Evolutionary conservation across 30 jellyfish, hydroid and myxozoan genomes (phyloP), one percentile per base, ranked within the genome.

Genomic region (Sanderia malayensis): DNA sequence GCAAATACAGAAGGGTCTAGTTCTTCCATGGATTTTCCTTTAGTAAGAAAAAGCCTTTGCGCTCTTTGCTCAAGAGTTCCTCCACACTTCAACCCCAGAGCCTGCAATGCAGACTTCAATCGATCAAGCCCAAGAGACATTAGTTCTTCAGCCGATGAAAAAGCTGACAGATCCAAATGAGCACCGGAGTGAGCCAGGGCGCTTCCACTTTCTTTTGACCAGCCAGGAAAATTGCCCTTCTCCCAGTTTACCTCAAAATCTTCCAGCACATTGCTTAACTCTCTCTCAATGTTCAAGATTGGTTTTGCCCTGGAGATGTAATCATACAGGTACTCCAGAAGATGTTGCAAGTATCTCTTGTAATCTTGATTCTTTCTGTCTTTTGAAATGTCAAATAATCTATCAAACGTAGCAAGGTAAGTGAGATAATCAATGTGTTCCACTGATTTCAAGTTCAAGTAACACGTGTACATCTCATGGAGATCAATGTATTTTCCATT

Each of bases 121-220:
- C 96, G 90, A 58, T 90, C 98, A 24, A 90, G 87, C 18, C 98
- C 98, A 33, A 90, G 94, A 2, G 98, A 90, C 94, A 79, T 85
- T 21, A 90, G 96, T 47, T 90, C 96, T 70, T 90, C 98, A 7
- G 98, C 80, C 19, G 98, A 83, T 19, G 95, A 83, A 60, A 90
- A 90, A 0, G 94, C 95, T 6, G 95, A 84, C 23, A 90, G 84
- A 74, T 90, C 96, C 70, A 90, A 70, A 64, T 76, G 98, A 3
- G 95, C 96, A 44, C 96, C 95, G 15, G 96, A 63, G 53, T 80
- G 98, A 15, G 95, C 70, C 19, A 90, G 73, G 11, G 94, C 98
- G 79, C 98, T 90, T 33, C 98, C 94, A 63, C 94, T 84, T 69
- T 90, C 98, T 71, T 90, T 90, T 17, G 99, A 95, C 99, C 99